Evolutionary conservation across 2,888 invertebrate species (phyloP).

Genomic region (Carabus problematicus): DNA sequence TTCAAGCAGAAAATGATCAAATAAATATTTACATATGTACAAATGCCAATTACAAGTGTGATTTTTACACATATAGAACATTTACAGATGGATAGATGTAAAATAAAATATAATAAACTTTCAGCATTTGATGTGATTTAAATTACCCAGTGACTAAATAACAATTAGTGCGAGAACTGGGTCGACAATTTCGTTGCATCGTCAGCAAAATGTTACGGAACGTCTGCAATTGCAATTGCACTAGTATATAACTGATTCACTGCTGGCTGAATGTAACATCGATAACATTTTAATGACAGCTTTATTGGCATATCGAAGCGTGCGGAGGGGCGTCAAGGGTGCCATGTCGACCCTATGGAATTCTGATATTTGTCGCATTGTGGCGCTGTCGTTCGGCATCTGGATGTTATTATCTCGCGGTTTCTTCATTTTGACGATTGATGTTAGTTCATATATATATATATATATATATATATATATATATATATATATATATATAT

Average conservation of each 20-base stretch:
- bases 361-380: slow-evolving; percentile 14
- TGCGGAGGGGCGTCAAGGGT: neutral
- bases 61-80: too few species aligned
- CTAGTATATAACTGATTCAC: slow-evolving; percentile 24
- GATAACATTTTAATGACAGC: slow-evolving; percentile 35
- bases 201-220: neutral
- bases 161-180: too few species aligned
- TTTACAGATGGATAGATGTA: too few species aligned
- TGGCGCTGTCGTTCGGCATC: neutral
- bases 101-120: too few species aligned
- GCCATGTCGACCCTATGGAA: neutral
- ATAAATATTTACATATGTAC: too few species aligned
- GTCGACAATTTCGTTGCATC: neutral
- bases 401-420: slow-evolving; percentile 18
- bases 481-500: too few species aligned
- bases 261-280: slow-evolving; percentile 21
- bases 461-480: too few species aligned
- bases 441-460: slow-evolving; percentile 19
- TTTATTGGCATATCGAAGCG: slow-evolving; percentile 22
- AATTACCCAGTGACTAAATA: too few species aligned
- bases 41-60: too few species aligned
- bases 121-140: too few species aligned
- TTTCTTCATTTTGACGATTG: slow-evolving; percentile 28
- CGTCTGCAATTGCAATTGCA: neutral
- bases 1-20: too few species aligned